These are phyloP conservation scores for Ctenodactylus gundi DNA, from an alignment of 2,113 vertebrate genomes.

Conservation along the genomic window DNA sequence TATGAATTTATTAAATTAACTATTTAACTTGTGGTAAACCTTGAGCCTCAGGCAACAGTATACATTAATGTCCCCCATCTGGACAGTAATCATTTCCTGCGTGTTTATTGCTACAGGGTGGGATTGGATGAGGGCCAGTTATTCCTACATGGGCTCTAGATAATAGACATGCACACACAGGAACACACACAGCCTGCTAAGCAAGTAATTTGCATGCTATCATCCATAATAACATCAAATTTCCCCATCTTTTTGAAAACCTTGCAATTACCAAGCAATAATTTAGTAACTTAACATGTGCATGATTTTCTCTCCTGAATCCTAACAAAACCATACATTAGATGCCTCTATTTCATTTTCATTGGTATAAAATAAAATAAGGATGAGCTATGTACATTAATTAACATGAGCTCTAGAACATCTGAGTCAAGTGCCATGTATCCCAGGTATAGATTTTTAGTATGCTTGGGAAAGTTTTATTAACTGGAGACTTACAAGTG, in stretches of 20 bases:
- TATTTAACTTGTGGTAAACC: background rate
- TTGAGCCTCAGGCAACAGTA: background rate
- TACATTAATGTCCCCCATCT: background rate
- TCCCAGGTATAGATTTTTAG: background rate
- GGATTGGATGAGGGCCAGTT: background rate
- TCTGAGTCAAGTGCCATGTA: background rate
- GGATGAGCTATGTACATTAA: background rate
- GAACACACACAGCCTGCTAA: fast-evolving
- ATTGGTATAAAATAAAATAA: constrained; percentile 11
- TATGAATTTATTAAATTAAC: constrained; percentile 22
- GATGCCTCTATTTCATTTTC: background rate
- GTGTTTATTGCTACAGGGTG: background rate
- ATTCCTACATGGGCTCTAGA: background rate
- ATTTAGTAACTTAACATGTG: background rate
- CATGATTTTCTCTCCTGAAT: background rate
- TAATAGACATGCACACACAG: fast-evolving
- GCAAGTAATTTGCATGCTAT: background rate
- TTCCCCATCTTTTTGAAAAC: background rate
- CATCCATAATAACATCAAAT: background rate
- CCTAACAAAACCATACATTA: background rate
- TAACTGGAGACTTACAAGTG: background rate
- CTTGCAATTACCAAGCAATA: background rate
- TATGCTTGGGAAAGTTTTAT: background rate
- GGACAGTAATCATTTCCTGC: background rate
- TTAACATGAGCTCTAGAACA: background rate